Conservation (phyloP, 2,888 invertebrate genomes). For the Cremastobaeus sp. region DNA sequence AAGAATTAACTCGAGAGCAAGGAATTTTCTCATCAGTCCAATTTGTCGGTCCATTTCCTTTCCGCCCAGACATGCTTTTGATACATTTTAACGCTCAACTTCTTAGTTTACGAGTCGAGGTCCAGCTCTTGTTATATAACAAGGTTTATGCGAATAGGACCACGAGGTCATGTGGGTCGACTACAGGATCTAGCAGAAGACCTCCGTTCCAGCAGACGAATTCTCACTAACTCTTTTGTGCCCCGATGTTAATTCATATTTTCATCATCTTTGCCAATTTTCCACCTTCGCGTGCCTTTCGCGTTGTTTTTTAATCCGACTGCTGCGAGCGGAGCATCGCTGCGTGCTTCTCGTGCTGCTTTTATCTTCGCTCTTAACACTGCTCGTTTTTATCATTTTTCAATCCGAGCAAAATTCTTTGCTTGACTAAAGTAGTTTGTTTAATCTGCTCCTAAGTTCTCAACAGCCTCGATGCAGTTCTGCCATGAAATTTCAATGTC, state of each 20-base stretch:
- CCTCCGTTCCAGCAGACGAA: slow-evolving; percentile 55
- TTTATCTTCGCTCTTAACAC: no score
- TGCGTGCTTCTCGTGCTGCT: no score
- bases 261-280: background rate
- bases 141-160: slow-evolving; percentile 67
- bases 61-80: background rate
- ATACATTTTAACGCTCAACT: background rate
- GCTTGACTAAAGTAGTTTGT: no score
- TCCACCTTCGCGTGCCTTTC: no score
- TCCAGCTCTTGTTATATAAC: slow-evolving; percentile 68
- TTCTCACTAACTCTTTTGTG: slow-evolving; percentile 12
- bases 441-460: no score
- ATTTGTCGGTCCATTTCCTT: background rate
- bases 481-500: no score
- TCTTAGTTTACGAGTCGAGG: slow-evolving; percentile 1
- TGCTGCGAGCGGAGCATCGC: no score
- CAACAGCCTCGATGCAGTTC: no score
- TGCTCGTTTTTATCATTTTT: no score
- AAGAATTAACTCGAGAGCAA: background rate
- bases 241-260: background rate
- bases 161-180: slow-evolving; percentile 69
- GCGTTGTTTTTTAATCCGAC: no score
- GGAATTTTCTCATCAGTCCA: background rate
- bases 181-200: slow-evolving; percentile 67
- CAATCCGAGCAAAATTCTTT: no score